Evolutionary conservation across 2,888 invertebrate genomes (phyloP).

Genomic region (Lycia hirtaria): DNA sequence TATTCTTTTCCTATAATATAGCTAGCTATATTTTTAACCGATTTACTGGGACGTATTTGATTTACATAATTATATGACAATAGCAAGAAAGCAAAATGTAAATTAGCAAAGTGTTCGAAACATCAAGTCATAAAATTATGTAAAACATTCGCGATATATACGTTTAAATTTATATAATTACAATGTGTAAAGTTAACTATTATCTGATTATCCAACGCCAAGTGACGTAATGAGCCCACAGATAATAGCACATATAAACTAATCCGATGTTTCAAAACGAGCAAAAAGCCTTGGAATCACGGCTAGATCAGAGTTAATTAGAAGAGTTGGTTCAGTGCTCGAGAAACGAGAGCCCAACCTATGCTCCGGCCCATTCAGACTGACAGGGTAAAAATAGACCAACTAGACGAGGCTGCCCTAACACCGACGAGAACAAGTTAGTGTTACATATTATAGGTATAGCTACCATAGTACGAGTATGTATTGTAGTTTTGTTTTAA

Average conservation of each 20-base stretch:
- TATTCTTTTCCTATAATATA: too few species aligned
- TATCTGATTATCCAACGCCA: conserved; percentile 16
- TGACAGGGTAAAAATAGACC: conserved; percentile 74
- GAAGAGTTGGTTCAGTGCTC: conserved; percentile 46
- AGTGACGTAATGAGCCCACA: conserved; percentile 28
- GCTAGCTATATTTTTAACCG: too few species aligned
- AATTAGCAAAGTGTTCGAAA: too few species aligned
- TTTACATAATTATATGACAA: too few species aligned
- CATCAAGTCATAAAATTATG: too few species aligned
- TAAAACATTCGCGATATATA: too few species aligned
- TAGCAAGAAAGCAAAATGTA: too few species aligned
- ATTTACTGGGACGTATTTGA: too few species aligned
- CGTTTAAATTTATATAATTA: too few species aligned
- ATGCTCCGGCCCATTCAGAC: conserved; percentile 67
- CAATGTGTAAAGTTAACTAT: too few species aligned
- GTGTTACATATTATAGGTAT: too few species aligned
- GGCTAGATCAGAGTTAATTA: conserved; percentile 63
- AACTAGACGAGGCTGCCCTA: conserved; percentile 43
- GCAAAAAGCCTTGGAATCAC: conserved; percentile 43
- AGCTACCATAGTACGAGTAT: background rate
- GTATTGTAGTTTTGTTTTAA: too few species aligned
- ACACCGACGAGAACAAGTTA: conserved; percentile 56
- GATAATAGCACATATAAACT: conserved; percentile 35
- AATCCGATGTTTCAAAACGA: conserved; percentile 26
- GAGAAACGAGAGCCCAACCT: conserved; percentile 57